Conservation (phyloP, 2,888 invertebrate species). For the Chouioia cunea region DNA sequence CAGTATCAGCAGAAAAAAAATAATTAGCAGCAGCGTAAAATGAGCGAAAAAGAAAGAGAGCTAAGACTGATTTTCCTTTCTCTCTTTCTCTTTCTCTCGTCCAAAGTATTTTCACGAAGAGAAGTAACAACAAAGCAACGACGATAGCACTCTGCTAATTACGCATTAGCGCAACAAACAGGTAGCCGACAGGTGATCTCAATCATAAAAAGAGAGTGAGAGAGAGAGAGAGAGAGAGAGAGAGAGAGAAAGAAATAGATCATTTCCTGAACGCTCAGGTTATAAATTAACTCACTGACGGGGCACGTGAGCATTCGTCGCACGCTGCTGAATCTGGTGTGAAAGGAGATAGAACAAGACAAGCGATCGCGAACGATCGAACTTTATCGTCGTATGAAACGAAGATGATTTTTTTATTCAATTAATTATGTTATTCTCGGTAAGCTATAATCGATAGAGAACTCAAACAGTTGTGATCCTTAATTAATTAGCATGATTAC, state of each 20-base stretch:
- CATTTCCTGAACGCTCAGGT: conserved; percentile 61
- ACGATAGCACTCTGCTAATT: conserved; percentile 66
- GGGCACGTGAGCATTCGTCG: conserved; percentile 39
- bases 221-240: not conserved
- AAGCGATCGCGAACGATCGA: not conserved
- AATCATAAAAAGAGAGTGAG: no score
- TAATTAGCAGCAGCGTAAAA: not conserved
- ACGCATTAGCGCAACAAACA: conserved; percentile 67
- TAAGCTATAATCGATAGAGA: no score
- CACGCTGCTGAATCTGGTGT: conserved; percentile 50
- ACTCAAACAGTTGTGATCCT: no score
- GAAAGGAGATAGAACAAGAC: conserved; percentile 21
- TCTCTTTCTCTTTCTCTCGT: no score
- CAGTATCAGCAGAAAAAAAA: not conserved
- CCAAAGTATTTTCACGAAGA: conserved; percentile 7
- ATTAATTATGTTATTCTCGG: no score
- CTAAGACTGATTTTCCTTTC: conserved; percentile 5
- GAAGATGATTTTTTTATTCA: no score
- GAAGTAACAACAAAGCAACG: not conserved
- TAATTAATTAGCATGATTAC: no score
- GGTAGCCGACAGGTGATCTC: conserved; percentile 56
- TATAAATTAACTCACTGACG: conserved; percentile 63
- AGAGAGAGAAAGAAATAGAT: no score
- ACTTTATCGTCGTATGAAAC: not conserved
- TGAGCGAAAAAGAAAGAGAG: not conserved